phyloP scores from a whole-genome alignment of 2,113 vertebrate genomes.

The Dicerorhinus sumatrensis region DNA sequence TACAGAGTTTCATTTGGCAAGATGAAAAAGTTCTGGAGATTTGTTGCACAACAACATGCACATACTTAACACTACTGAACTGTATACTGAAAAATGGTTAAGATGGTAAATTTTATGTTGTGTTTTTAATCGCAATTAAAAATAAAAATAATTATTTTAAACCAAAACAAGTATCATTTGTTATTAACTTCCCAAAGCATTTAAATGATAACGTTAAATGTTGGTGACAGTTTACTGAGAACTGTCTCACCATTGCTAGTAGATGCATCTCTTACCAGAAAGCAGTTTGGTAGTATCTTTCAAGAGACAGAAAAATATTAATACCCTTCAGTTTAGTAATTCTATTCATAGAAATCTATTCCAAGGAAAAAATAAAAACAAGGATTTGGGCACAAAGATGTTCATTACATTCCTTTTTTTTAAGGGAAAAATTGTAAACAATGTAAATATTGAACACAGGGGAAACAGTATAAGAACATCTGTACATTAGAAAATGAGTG shows the following conservation, averaged over 20 bases:
- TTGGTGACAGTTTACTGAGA: background rate
- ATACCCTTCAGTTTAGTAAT: background rate
- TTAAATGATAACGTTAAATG: background rate
- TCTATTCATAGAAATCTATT: background rate
- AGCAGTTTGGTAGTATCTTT: background rate
- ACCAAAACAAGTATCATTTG: background rate
- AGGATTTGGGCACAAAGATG: background rate
- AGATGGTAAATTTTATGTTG: background rate
- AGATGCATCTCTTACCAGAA: background rate
- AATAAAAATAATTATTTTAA: background rate
- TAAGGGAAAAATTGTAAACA: background rate
- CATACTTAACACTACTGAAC: background rate
- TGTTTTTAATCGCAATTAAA: background rate
- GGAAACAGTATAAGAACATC: background rate
- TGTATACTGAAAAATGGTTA: background rate
- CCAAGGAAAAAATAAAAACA: background rate
- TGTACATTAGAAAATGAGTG: background rate
- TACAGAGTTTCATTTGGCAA: background rate
- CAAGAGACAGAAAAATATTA: background rate
- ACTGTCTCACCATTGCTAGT: background rate
- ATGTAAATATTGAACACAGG: background rate
- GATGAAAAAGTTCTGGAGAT: background rate
- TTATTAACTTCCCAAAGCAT: background rate
- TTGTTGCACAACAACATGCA: background rate
- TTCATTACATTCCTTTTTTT: background rate